These are phyloP conservation scores for Sceloporus tristichus DNA, from an alignment of 2,113 vertebrate species.

Conservation along the genomic window DNA sequence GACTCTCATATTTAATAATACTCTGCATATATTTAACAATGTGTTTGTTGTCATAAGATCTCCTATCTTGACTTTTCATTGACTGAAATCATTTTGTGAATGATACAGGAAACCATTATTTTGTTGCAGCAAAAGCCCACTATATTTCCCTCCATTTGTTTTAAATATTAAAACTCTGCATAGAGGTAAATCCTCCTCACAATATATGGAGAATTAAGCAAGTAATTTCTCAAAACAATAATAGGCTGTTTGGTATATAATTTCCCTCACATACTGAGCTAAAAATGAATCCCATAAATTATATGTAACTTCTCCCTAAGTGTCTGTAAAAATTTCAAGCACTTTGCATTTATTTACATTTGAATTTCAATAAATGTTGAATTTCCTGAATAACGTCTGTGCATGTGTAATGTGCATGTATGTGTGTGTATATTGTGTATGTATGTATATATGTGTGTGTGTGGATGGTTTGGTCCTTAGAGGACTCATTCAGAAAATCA, in stretches of 20 bases:
- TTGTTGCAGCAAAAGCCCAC: neutral
- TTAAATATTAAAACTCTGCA: constrained; percentile 67
- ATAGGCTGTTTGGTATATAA: constrained; percentile 61
- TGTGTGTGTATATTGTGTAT: neutral
- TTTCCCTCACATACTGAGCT: constrained; percentile 63
- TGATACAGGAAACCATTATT: neutral
- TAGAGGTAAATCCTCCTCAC: constrained; percentile 55
- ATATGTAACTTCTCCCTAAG: constrained; percentile 67
- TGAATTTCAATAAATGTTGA: constrained; percentile 59
- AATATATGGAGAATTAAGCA: constrained; percentile 64
- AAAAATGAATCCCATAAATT: constrained; percentile 71
- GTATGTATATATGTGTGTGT: neutral
- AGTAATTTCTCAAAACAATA: constrained; percentile 60
- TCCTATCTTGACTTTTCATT: neutral
- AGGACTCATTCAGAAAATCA: constrained; percentile 5
- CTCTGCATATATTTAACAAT: neutral
- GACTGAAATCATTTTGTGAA: constrained; percentile 4
- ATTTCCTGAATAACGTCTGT: constrained; percentile 9
- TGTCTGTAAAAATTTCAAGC: constrained; percentile 69
- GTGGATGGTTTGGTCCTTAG: neutral
- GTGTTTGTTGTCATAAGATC: neutral
- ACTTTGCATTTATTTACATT: constrained; percentile 70
- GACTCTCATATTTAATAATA: neutral
- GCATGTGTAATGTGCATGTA: neutral
- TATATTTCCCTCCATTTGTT: constrained; percentile 22